phyloP scores from a whole-genome alignment of 2,797 vertebrate species.

The Myoxocephalus aenaeus region DNA sequence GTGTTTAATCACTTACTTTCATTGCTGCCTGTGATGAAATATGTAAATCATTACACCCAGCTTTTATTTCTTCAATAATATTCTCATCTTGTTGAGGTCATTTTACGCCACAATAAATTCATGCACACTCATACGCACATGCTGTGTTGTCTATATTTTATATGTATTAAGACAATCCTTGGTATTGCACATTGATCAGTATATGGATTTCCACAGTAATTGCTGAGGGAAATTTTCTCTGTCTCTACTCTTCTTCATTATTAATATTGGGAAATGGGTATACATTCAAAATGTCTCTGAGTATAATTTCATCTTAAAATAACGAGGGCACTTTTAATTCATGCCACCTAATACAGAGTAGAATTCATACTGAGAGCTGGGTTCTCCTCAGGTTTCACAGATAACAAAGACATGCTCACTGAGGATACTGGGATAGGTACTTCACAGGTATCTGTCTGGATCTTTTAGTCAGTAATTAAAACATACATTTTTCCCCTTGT shows the following conservation, averaged over 20 bases:
- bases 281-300: constrained; percentile 73
- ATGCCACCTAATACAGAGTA: constrained; percentile 40
- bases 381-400: constrained; percentile 63
- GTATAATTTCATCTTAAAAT: constrained; percentile 73
- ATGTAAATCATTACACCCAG: constrained; percentile 82
- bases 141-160: constrained; percentile 80
- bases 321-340: constrained; percentile 66
- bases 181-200: constrained; percentile 87
- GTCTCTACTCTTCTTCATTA: constrained; percentile 83
- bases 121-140: constrained; percentile 72
- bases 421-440: constrained; percentile 56
- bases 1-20: constrained; percentile 71
- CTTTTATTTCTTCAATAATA: constrained; percentile 81
- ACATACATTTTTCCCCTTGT: constrained; percentile 76
- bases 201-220: constrained; percentile 87
- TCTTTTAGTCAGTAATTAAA: constrained; percentile 84
- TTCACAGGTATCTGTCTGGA: constrained; percentile 72
- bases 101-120: constrained; percentile 79
- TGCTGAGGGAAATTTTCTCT: constrained; percentile 83
- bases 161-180: constrained; percentile 86
- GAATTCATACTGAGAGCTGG: constrained; percentile 14
- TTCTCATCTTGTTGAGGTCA: constrained; percentile 80
- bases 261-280: constrained; percentile 86
- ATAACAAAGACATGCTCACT: constrained; percentile 59
- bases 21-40: constrained; percentile 80